Percentiles rank a stretch among this genome's conserved stretches.
Evolutionary conservation across 2,113 vertebrate species (phyloP).

Genomic region (Pelecanoides urinatrix): DNA sequence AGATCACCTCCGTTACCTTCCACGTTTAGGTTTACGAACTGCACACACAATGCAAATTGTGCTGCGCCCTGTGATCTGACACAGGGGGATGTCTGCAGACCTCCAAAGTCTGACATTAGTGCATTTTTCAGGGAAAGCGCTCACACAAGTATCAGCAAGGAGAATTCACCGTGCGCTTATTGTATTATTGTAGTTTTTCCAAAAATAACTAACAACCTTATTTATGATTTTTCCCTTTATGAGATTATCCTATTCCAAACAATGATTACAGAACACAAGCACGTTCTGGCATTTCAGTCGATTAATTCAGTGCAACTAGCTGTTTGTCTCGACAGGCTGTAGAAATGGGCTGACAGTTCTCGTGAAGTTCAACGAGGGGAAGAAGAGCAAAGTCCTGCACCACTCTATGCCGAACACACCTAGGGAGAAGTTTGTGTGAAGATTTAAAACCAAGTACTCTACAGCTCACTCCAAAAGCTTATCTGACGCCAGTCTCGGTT

Average conservation of each 20-base stretch:
- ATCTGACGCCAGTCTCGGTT: background rate
- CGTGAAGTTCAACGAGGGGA: background rate
- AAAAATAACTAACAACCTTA: background rate
- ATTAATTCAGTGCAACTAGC: background rate
- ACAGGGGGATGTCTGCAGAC: background rate
- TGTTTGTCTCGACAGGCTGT: background rate
- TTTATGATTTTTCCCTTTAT: background rate
- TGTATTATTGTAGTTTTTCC: no score
- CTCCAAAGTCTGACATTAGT: background rate
- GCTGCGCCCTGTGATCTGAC: background rate
- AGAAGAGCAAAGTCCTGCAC: background rate
- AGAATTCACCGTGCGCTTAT: background rate
- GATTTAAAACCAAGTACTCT: no score
- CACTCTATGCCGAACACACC: background rate
- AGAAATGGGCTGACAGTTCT: background rate
- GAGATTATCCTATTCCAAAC: background rate
- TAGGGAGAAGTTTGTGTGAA: no score
- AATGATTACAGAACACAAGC: background rate
- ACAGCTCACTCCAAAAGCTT: background rate
- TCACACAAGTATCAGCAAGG: background rate
- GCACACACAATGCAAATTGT: background rate
- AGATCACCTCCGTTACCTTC: background rate
- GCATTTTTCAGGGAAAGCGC: background rate
- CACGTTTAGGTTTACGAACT: background rate
- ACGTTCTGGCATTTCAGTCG: background rate